Percentiles rank a stretch among this genome's conserved stretches.
Conservation (phyloP, 2,888 invertebrate species). For the Drosophila multiciliata region DNA sequence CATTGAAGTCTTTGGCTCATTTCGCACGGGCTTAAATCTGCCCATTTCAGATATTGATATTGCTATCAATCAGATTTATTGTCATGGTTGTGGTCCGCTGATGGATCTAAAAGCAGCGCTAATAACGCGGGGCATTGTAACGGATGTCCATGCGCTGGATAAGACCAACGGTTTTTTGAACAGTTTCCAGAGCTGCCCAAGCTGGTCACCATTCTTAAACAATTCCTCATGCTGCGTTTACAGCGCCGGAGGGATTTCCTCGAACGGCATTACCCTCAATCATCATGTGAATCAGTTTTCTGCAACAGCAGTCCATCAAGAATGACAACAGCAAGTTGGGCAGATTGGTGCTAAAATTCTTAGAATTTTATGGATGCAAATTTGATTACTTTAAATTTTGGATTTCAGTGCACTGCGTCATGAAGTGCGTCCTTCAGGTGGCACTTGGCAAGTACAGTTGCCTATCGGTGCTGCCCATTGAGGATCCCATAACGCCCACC, state of each 20-base stretch:
- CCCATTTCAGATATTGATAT: slow-evolving; percentile 67
- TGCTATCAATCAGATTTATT: slow-evolving; percentile 41
- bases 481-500: slow-evolving; percentile 67
- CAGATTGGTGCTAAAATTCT: slow-evolving; percentile 58
- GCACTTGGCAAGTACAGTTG: slow-evolving; percentile 36
- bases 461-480: slow-evolving; percentile 64
- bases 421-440: slow-evolving; percentile 39
- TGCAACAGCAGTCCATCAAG: slow-evolving; percentile 45
- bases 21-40: slow-evolving; percentile 59
- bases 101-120: slow-evolving; percentile 45
- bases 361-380: slow-evolving; percentile 72
- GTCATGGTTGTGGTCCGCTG: slow-evolving; percentile 34
- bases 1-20: slow-evolving; percentile 64
- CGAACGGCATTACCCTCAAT: slow-evolving; percentile 60
- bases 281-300: slow-evolving; percentile 71
- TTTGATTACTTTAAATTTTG: slow-evolving; percentile 63
- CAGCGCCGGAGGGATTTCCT: slow-evolving; percentile 64
- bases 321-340: slow-evolving; percentile 52
- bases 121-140: slow-evolving; percentile 40
- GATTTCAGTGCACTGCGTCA: slow-evolving; percentile 58
- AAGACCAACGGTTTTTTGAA: slow-evolving; percentile 51
- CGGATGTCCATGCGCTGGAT: slow-evolving; percentile 54
- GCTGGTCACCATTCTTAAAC: slow-evolving; percentile 65
- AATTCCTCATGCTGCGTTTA: slow-evolving; percentile 59
- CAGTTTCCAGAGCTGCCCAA: slow-evolving; percentile 66